A percentile compares a stretch with the other conserved stretches of the same genome.
These are phyloP conservation scores for Scartelaos histophorus DNA, from an alignment of 2,113 vertebrate species.

Conservation along the genomic window DNA sequence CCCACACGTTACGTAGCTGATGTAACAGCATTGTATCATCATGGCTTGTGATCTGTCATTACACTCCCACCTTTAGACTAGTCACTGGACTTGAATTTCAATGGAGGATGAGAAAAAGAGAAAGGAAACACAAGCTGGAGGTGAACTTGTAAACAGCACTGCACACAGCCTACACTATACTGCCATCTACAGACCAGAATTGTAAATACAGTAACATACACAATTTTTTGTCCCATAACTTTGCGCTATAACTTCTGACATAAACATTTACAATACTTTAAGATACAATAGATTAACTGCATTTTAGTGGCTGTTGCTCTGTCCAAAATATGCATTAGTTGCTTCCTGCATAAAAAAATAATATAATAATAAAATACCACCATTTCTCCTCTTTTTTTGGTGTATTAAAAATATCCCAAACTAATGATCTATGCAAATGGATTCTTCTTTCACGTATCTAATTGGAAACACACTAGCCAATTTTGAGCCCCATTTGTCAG, in stretches of 20 bases:
- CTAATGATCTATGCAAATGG: slow-evolving; percentile 72
- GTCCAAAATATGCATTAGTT: slow-evolving; percentile 27
- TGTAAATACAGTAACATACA: slow-evolving; percentile 19
- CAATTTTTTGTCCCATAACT: neutral
- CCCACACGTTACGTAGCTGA: too few species aligned
- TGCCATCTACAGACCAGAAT: slow-evolving; percentile 61
- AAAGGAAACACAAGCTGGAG: slow-evolving; percentile 10
- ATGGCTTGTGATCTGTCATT: slow-evolving; percentile 52
- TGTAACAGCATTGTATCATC: neutral
- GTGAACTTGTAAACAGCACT: slow-evolving; percentile 17
- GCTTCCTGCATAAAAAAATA: slow-evolving; percentile 15
- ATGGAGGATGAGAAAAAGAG: slow-evolving; percentile 37
- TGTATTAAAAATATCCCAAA: slow-evolving; percentile 69
- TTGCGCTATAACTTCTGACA: neutral
- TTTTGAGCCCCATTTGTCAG: slow-evolving; percentile 69
- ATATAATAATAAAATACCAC: neutral
- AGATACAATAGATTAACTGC: neutral
- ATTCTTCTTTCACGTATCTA: slow-evolving; percentile 60
- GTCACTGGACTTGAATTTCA: slow-evolving; percentile 47
- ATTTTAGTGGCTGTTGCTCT: neutral
- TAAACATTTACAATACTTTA: neutral
- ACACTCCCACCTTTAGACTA: slow-evolving; percentile 33
- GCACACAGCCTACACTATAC: slow-evolving; percentile 23
- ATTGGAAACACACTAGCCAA: slow-evolving; percentile 68
- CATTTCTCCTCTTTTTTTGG: slow-evolving; percentile 37